These are phyloP conservation scores for Chaetogeoica ovagalla DNA, from an alignment of 2,888 invertebrate genomes.

Conservation along the genomic window DNA sequence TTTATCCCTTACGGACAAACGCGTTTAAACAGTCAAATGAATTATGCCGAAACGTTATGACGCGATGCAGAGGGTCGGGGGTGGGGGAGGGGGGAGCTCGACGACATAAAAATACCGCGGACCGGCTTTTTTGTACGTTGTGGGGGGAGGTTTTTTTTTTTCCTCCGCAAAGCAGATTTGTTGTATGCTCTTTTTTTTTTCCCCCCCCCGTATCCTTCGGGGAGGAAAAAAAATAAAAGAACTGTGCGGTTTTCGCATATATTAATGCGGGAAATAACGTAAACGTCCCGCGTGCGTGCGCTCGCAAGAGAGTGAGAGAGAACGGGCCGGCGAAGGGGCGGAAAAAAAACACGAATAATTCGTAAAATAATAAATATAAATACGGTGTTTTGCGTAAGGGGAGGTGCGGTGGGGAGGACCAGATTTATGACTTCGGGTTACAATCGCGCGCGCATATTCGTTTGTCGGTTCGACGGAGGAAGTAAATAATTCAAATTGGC, in stretches of 20 bases:
- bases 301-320: too few species aligned
- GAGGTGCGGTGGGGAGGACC: constrained; percentile 1
- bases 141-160: neutral
- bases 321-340: neutral
- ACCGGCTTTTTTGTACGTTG: constrained; percentile 24
- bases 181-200: constrained; percentile 34
- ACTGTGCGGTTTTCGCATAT: constrained; percentile 53
- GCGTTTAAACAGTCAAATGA: constrained; percentile 47
- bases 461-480: constrained; percentile 49
- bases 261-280: constrained; percentile 43
- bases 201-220: constrained; percentile 35
- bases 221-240: constrained; percentile 48
- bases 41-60: constrained; percentile 50
- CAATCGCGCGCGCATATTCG: constrained; percentile 24
- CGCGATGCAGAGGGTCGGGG: too few species aligned
- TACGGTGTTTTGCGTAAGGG: constrained; percentile 28
- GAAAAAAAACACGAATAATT: constrained; percentile 45
- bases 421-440: constrained; percentile 45
- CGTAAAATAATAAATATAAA: constrained; percentile 51
- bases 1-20: constrained; percentile 28
- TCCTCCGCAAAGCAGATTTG: constrained; percentile 25
- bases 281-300: constrained; percentile 10
- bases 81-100: too few species aligned
- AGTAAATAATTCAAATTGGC: constrained; percentile 53
- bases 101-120: constrained; percentile 4